Base-by-base conservation (phyloP, 2,113 vertebrate species). In the western clawed frog (Xenopus tropicalis) region DNA sequence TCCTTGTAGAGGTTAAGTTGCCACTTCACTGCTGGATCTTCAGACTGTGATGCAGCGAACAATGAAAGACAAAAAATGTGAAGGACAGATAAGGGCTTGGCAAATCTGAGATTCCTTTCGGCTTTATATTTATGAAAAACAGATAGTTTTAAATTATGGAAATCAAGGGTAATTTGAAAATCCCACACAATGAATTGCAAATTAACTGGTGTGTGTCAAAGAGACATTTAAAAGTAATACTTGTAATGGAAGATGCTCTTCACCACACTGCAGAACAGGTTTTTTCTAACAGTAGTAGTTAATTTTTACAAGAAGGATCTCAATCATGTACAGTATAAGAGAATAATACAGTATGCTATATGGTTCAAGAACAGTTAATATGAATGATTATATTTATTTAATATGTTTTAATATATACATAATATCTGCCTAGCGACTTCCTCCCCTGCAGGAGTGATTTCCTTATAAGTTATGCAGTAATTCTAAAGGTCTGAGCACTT, bases 11-110 rank as follows among this genome's bases (percentile, higher is more conserved):
- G 90, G 81, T 98, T 95, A 14, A 99, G 83, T 80, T 99, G 97
- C 97, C 97, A 98, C 79, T 95, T 93, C 75, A 99, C 95, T 37
- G 96, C 96, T 22, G 97, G 97, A 71, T 99, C 96, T 82, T 96
- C 97, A 12, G 96, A 96, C 97, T 99, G 76, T 43, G 85, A 83
- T 51, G 24, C 7, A 81, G 24, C 42, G 43, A 58, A 37, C 17
- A 21, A 43, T 68, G 57, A 68, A 61, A 67, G 12, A 19, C 59
- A 24, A 57, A 37, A 59, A 24, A 16, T 51, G 37, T 66, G 71
- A 23, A 66, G 71, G 52, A n/a, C 66, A 44, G 43, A 22, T 37
- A 52, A 23, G 44, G 29, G 44, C 29, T 58, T 20, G n/a, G 21
- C 19, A 20, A 21, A 24, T 56, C 46, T 17, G 48, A 52, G 16